phyloP scores from a whole-genome alignment of 2,888 invertebrate genomes.

The Stegophylla sp. region DNA sequence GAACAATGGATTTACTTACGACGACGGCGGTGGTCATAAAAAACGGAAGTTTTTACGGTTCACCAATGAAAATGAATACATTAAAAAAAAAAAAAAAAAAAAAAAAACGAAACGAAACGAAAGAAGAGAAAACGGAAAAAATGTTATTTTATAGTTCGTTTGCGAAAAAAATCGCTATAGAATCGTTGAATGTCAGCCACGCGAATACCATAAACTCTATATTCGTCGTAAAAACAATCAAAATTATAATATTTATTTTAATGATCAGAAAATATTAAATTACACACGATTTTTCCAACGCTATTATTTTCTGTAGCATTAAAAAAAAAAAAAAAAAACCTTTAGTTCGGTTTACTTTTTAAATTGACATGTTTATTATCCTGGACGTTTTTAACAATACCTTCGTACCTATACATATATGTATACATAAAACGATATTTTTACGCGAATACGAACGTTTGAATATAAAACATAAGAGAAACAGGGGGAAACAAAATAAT shows the following conservation, averaged over 20 bases:
- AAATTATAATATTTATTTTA: constrained; percentile 19
- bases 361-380: constrained; percentile 39
- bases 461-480: constrained; percentile 16
- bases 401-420: too few species aligned
- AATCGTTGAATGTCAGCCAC: constrained; percentile 5
- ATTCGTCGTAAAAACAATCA: neutral
- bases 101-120: too few species aligned
- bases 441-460: constrained; percentile 5
- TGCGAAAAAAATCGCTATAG: constrained; percentile 16
- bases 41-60: constrained; percentile 4
- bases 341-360: neutral
- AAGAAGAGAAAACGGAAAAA: too few species aligned
- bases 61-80: constrained; percentile 32
- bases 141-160: neutral
- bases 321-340: constrained; percentile 20
- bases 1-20: neutral
- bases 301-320: constrained; percentile 11
- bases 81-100: neutral
- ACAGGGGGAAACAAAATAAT: too few species aligned
- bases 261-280: constrained; percentile 36
- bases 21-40: constrained; percentile 3
- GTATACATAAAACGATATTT: neutral
- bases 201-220: neutral
- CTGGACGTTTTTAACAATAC: neutral
- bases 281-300: neutral